Evolutionary conservation across 2,797 vertebrate species (phyloP).

Genomic region (Eulemur coronatus): DNA sequence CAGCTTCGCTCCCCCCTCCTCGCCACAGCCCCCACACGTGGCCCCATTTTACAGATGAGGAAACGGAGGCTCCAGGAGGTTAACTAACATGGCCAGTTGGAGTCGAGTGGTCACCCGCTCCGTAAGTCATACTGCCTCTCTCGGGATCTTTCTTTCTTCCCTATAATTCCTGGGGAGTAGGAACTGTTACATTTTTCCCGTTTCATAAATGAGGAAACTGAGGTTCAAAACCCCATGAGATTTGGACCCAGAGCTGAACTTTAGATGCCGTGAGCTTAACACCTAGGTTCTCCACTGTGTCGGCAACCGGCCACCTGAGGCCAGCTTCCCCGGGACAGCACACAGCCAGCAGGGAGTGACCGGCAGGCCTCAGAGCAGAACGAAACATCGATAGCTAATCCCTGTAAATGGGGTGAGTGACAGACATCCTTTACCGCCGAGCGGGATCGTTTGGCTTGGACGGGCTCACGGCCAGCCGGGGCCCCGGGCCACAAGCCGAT

Average conservation of each 20-base stretch:
- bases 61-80: neutral
- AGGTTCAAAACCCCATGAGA: neutral
- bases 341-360: neutral
- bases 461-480: neutral
- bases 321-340: neutral
- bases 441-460: rapidly evolving
- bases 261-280: neutral
- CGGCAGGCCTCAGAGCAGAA: rapidly evolving
- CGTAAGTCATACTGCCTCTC: neutral
- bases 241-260: neutral
- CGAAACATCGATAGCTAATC: neutral
- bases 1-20: neutral
- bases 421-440: neutral
- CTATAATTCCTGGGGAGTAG: neutral
- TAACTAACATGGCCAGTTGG: neutral
- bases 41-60: neutral
- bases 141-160: neutral
- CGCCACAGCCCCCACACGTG: rapidly evolving
- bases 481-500: neutral
- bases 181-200: neutral
- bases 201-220: neutral
- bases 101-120: neutral
- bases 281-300: neutral
- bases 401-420: neutral
- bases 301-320: neutral